These are phyloP conservation scores for Rhyzopertha dominica DNA, from an alignment of 1,140 invertebrate genomes.

Conservation along the genomic window DNA sequence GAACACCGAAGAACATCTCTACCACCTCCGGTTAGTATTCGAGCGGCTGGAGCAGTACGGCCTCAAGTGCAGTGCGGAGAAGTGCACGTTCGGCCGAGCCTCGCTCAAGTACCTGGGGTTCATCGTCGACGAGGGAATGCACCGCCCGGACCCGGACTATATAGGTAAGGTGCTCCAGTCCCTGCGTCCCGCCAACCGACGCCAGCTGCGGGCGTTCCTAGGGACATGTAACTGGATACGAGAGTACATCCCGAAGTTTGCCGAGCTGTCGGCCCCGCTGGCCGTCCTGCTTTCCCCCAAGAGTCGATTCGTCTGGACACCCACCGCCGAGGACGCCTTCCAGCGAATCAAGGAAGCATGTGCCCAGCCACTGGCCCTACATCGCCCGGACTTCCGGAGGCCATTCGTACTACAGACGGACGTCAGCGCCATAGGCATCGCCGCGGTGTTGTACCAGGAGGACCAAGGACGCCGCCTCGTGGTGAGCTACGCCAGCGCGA, in stretches of 20 bases:
- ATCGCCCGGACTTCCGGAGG: too few relatives aligned
- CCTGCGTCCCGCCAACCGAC: constrained; percentile 1
- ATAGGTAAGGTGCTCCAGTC: background rate
- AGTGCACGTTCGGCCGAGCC: constrained; percentile 6
- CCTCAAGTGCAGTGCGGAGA: constrained; percentile 3
- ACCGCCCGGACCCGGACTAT: background rate
- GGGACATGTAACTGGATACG: constrained; percentile 27
- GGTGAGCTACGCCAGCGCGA: too few relatives aligned
- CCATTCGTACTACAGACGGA: too few relatives aligned
- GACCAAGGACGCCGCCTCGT: too few relatives aligned
- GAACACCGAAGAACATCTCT: constrained; percentile 8
- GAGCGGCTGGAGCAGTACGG: constrained; percentile 12
- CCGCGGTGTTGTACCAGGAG: too few relatives aligned
- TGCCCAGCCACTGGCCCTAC: too few relatives aligned
- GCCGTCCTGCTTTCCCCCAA: constrained; percentile 20
- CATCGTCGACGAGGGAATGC: background rate
- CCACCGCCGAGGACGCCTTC: constrained; percentile 1
- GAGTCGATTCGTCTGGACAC: background rate
- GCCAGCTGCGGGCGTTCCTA: constrained; percentile 25
- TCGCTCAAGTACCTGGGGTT: constrained; percentile 12
- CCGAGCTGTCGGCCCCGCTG: constrained; percentile 15
- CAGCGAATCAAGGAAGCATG: too few relatives aligned
- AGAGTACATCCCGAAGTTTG: constrained; percentile 27
- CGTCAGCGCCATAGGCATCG: too few relatives aligned
- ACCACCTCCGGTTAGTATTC: constrained; percentile 11